Evolutionary conservation across 2,113 vertebrate species (phyloP), one percentile per base, ranked within the genome.

Genomic region (Bolborhynchus lineola): DNA sequence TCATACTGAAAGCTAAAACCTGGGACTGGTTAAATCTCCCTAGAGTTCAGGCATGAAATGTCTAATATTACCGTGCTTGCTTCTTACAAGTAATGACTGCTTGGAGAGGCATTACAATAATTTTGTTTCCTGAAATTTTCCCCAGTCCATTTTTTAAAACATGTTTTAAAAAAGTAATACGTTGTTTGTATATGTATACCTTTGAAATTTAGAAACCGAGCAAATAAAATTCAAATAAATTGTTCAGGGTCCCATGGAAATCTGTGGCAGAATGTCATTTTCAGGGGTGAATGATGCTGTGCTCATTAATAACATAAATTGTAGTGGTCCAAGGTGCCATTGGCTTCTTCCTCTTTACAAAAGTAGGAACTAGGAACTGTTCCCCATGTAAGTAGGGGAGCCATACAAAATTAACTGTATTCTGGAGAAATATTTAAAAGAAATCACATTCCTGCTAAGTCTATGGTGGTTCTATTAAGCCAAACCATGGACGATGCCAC

Each of bases 41-140:
- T 62, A 96, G 95, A 95, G 86, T 95, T 95, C 86, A 94, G 77
- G 80, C 93, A 96, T 93, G 77, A 96, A 92, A 86, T 76, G 60
- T 95, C 80, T 97, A 93, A 23, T 94, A 86, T 94, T 93, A 90
- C 92, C 92, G 80, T 44, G 24, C 90, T 84, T 71, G 64, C 60
- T 92, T 90, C 88, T 0, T 75, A 75, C 72, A 37, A 86, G 52
- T 93, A 97, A 96, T 86, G 93, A 72, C 90, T 92, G 86, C 95
- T 95, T 95, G 90, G 96, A 97, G 95, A 95, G 90, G 94, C 91
- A 95, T 96, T 94, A 95, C 90, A 93, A 89, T 94, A 93, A 97
- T 96, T 92, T 95, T 53, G 90, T 86, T 97, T 95, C 92, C 93
- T 96, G 93, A 96, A 71, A 86, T 94, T 95, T 90, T 92, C 86